Conservation (phyloP, 1,140 invertebrate species). For the Panulirus ornatus region DNA sequence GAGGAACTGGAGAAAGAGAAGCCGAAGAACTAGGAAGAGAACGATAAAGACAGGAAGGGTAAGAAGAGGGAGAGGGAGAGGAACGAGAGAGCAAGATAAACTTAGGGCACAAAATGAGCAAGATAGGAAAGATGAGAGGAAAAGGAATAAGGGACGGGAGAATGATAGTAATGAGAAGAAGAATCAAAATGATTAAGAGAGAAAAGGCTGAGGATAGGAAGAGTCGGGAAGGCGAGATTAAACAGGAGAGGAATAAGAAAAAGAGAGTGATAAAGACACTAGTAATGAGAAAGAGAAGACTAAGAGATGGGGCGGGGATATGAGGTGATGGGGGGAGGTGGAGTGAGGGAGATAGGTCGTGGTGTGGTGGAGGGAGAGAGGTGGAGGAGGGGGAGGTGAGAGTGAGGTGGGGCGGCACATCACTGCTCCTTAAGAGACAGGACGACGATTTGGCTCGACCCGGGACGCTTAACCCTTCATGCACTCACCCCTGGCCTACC, state of each 20-base stretch:
- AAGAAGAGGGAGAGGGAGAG: not conserved
- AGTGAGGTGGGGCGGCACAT: not conserved
- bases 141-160: not conserved
- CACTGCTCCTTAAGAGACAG: conserved; percentile 40
- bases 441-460: conserved; percentile 23
- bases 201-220: not conserved
- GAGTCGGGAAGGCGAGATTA: not conserved
- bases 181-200: not conserved
- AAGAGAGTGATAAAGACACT: not conserved
- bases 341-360: not conserved
- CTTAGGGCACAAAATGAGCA: not conserved
- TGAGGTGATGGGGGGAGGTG: not conserved
- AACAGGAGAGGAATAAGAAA: not conserved
- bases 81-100: not conserved
- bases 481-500: conserved; percentile 46
- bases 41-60: not conserved
- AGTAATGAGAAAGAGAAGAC: not conserved
- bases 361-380: not conserved
- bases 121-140: not conserved
- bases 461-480: conserved; percentile 62
- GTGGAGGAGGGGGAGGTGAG: conserved; percentile 1
- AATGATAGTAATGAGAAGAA: not conserved
- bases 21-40: not conserved
- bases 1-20: not conserved
- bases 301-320: not conserved